Base-by-base conservation (phyloP, 92 coral and sea anemone species). In the Epizoanthus fatuus region DNA sequence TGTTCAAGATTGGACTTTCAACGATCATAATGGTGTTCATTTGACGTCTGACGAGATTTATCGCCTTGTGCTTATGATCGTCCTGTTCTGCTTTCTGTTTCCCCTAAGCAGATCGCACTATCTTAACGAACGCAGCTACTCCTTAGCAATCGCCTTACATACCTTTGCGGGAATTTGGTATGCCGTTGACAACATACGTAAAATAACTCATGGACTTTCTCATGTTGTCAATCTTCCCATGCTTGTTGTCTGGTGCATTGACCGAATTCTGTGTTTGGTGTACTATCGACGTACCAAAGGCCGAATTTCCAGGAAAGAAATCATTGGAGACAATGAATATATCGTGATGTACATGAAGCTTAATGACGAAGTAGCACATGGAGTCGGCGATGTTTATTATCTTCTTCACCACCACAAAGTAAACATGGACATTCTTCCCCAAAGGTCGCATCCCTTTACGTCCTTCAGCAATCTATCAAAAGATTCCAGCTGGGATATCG, bases 381-480 rank as follows among this genome's bases (percentile, higher is more conserved):
- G 80, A 1, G 86, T 89, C 25, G 92, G 92, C 22, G 92, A 89
- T 42, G 81, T 89, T 3, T 85, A 85, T 20, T 89, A 78, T 53
- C 86, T 79, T 40, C 90, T 68, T 11, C 92, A 89, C 6, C 13
- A 84, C 40, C 5, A 56, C 7, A 79, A 72, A 20, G 56, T 80
- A 40, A 69, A 22, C 79, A 9, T 47, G 2, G 85, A 79, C 32
- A 29, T 85, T 3, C 12, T 78, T 6, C 92, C 92, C 14, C 92
- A 89, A 57, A 73, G 92, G 15, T 86, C 92, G 1, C 92, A 89
- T 35, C 92, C 92, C 51, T 89, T 89, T 39, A 89, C 92, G 7
- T 84, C 92, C 51, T 89, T 89, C 75, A 64, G 66, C 55, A 89
- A 89, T 63, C 67, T 59, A 47, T 71, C 90, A 10, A 32, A 71